Conservation (phyloP, 2,888 invertebrate species). For the Chrysotoxum bicinctum region DNA sequence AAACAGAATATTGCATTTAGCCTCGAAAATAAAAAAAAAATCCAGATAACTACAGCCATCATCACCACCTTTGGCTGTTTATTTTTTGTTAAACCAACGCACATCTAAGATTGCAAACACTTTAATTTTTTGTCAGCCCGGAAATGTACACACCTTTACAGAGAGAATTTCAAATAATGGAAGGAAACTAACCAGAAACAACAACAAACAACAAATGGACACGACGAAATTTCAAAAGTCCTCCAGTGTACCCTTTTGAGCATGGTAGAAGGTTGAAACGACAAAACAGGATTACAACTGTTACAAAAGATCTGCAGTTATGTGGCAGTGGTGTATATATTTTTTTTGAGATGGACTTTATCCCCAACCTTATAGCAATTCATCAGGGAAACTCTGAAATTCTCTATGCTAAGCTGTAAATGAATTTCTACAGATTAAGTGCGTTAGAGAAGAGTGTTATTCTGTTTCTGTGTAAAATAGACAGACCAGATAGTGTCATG, state of each 20-base stretch:
- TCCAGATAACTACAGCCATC: neutral
- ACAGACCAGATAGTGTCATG: neutral
- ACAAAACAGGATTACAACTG: slow-evolving; percentile 5
- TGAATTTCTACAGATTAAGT: slow-evolving; percentile 43
- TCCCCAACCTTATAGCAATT: slow-evolving; percentile 1
- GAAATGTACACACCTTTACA: neutral
- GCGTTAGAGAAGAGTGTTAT: neutral
- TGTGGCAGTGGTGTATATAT: too few relatives aligned
- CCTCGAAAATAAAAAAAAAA: neutral
- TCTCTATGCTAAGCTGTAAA: slow-evolving; percentile 29
- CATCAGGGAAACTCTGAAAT: slow-evolving; percentile 28
- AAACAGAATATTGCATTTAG: neutral
- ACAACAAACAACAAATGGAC: neutral
- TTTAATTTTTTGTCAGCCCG: neutral
- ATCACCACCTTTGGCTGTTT: neutral
- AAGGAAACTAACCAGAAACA: neutral
- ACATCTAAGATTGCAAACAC: slow-evolving; percentile 6
- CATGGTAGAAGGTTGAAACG: neutral
- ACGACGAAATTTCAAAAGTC: neutral
- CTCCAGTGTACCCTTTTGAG: neutral
- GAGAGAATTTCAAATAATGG: slow-evolving; percentile 3
- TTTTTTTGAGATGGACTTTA: neutral
- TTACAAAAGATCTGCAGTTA: slow-evolving; percentile 1
- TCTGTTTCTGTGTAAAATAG: neutral
- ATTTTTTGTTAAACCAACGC: neutral